phyloP scores from a whole-genome alignment of 2,797 vertebrate genomes.

The Argentina silus region DNA sequence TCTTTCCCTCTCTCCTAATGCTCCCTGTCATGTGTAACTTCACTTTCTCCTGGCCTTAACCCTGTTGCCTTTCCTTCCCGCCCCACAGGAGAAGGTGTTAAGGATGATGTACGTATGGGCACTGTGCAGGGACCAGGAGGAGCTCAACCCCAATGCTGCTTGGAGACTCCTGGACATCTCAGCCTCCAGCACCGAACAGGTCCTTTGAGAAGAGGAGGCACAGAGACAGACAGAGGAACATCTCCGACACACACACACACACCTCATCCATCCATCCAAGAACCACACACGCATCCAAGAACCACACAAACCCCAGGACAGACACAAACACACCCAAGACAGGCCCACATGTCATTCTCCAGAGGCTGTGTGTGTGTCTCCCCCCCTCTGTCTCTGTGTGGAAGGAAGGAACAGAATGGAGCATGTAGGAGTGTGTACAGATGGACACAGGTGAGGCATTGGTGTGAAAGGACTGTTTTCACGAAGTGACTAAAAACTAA shows the following conservation, averaged over 20 bases:
- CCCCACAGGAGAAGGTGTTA: constrained; percentile 89
- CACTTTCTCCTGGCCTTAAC: constrained; percentile 54
- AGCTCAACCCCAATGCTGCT: constrained; percentile 90
- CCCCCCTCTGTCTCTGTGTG: neutral
- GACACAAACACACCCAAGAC: neutral
- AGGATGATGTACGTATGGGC: constrained; percentile 97
- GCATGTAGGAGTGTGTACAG: constrained; percentile 15
- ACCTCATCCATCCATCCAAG: constrained; percentile 9
- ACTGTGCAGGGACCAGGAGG: constrained; percentile 93
- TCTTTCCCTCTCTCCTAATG: neutral
- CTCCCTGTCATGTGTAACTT: neutral
- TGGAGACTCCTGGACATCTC: constrained; percentile 96
- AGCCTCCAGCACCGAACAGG: constrained; percentile 90
- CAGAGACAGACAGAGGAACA: neutral
- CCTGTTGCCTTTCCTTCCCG: constrained; percentile 4
- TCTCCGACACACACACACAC: neutral
- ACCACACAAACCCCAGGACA: neutral
- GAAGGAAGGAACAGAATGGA: neutral
- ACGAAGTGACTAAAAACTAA: constrained; percentile 1
- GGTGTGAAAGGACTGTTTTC: constrained; percentile 6
- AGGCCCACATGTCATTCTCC: neutral
- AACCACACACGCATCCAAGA: constrained; percentile 9
- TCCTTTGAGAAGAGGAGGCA: constrained; percentile 53
- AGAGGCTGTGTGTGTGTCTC: constrained; percentile 3
- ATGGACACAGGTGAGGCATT: constrained; percentile 4